A percentile compares a stretch with the other conserved stretches of the same genome.
phyloP scores from a whole-genome alignment of 2,113 vertebrate genomes.

The Oncorhynchus clarkii region DNA sequence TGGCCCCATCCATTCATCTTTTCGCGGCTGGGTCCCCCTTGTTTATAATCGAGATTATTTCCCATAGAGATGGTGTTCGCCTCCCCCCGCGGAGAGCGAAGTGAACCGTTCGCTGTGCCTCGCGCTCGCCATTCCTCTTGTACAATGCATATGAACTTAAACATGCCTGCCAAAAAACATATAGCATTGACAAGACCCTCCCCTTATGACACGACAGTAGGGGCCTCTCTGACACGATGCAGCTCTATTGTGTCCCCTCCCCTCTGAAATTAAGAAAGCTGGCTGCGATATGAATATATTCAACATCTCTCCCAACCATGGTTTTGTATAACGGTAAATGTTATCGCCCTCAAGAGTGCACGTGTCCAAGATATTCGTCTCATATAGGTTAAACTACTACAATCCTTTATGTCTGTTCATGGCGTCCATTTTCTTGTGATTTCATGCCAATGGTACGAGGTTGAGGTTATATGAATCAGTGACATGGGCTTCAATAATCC shows the following conservation, averaged over 20 bases:
- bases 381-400: not conserved
- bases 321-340: not conserved
- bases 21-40: conserved; percentile 62
- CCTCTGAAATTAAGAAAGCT: conserved; percentile 47
- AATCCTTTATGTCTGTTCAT: not conserved
- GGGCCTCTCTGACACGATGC: conserved; percentile 62
- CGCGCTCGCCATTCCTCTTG: conserved; percentile 49
- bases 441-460: not conserved
- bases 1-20: conserved; percentile 82
- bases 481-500: not conserved
- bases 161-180: conserved; percentile 71
- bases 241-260: conserved; percentile 66
- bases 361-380: not conserved
- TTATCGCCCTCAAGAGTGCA: not conserved
- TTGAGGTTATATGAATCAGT: not conserved
- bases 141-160: conserved; percentile 68
- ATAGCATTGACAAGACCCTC: conserved; percentile 69
- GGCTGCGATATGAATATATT: conserved; percentile 3
- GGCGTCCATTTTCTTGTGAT: not conserved
- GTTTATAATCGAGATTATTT: conserved; percentile 69
- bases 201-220: conserved; percentile 38
- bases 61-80: conserved; percentile 60
- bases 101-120: conserved; percentile 40
- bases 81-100: conserved; percentile 43
- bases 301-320: not conserved